Base-by-base conservation (phyloP, 2,797 vertebrate genomes). In the Coranthus polyacanthus region DNA sequence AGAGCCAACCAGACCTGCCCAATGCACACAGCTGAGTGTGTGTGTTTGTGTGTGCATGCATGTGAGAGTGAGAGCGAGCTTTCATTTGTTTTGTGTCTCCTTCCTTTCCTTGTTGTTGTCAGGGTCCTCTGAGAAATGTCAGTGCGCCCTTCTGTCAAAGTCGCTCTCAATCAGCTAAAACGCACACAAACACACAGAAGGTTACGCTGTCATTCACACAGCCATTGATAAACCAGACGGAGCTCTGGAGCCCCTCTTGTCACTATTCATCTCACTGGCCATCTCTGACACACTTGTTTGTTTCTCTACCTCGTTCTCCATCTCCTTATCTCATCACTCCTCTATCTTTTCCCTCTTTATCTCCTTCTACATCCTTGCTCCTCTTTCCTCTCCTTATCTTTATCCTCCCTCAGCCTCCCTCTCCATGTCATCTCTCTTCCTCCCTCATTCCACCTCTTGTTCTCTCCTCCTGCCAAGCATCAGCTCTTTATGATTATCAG, bases 1-100 rank as follows among this genome's bases (percentile, higher is more conserved):
- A 94, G 89, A 85, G 90, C 85, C 86, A 87, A 88, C 88, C 88
- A 92, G 90, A 93, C 89, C 85, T 92, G 84, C 79, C 79, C 88
- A 88, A 82, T 86, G 83, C 87, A 84, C 86, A 80, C 68, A 58
- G 75, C 58, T 53, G 5, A 58, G 26, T 11, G 55, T 38, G 69
- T 52, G 69, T 63, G 55, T 70, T 60, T 66, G 53, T 68, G 43
- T 47, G 57, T 49, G 59, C 62, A 55, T 52, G 71, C 54, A 62
- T 51, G 61, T 55, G 57, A 59, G 79, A 24, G 78, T 44, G 63
- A 38, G 61, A 61, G 54, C 17, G 37, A 69, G 84, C 70, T 78
- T 84, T 85, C 84, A 85, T 88, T 89, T 90, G 83, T 90, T 84
- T 81, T 68, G 78, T 72, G 67, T 85, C 82, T 89, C 75, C 79